Conservation (phyloP, 2,113 vertebrate genomes). For the Pseudopodoces humilis region DNA sequence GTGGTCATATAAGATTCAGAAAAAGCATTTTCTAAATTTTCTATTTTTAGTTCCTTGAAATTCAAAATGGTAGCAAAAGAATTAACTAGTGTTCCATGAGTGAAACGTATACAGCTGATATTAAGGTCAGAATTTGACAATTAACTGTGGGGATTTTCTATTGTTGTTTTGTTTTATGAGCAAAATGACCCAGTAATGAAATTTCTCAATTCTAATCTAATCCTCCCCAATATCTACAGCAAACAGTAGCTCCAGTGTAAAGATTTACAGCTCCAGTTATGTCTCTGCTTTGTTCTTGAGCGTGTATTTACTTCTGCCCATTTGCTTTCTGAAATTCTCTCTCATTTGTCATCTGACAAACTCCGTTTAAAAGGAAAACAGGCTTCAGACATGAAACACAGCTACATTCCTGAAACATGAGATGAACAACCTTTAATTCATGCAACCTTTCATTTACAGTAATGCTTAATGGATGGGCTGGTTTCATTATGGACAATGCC, state of each 20-base stretch:
- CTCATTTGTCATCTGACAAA: conserved; percentile 70
- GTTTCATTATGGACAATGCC: conserved; percentile 71
- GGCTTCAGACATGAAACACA: conserved; percentile 71
- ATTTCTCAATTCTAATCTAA: not conserved
- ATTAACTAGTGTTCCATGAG: not conserved
- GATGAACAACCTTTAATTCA: conserved; percentile 81
- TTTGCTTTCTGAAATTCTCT: conserved; percentile 72
- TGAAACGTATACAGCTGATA: not conserved
- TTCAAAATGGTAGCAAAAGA: not conserved
- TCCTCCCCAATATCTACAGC: not conserved
- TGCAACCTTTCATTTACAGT: conserved; percentile 59
- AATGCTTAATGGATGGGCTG: conserved; percentile 61
- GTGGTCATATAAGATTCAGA: not conserved
- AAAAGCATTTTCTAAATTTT: not conserved
- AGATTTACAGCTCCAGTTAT: conserved; percentile 43
- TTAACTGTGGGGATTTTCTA: not conserved
- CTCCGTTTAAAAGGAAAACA: conserved; percentile 57
- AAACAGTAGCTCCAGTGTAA: conserved; percentile 34
- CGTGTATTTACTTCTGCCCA: conserved; percentile 64
- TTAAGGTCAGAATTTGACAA: not conserved
- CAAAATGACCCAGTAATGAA: not conserved
- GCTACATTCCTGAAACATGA: conserved; percentile 81
- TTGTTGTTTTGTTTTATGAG: not conserved
- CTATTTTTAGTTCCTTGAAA: not conserved
- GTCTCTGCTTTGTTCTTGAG: conserved; percentile 60